Conservation (phyloP, 2,888 invertebrate genomes). For the Bibio marci region DNA sequence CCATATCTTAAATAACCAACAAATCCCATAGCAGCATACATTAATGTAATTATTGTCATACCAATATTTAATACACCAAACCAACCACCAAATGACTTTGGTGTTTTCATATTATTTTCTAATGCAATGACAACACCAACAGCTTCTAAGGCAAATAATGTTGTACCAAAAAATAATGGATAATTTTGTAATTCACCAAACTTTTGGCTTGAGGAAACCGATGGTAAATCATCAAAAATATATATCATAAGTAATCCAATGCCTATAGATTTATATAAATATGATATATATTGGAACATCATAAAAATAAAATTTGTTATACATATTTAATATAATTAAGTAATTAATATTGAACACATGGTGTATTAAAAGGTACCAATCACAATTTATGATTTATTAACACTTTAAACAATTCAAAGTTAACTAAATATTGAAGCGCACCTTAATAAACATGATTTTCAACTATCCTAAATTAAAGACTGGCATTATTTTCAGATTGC, state of each 20-base stretch:
- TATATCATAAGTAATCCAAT: conserved; percentile 59
- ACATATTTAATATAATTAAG: no score
- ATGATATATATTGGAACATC: conserved; percentile 55
- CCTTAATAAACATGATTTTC: no score
- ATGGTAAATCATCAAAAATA: conserved; percentile 40
- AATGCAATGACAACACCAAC: conserved; percentile 71
- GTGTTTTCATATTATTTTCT: conserved; percentile 88
- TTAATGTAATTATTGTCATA: conserved; percentile 61
- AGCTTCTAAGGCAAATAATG: conserved; percentile 75
- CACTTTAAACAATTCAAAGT: no score
- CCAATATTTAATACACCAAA: conserved; percentile 72
- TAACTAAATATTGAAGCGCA: no score
- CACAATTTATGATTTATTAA: no score
- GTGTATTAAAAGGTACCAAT: no score
- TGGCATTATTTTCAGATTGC: no score
- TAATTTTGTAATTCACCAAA: conserved; percentile 36
- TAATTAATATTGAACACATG: no score
- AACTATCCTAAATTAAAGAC: no score
- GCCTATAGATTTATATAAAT: conserved; percentile 26
- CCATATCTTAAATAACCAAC: conserved; percentile 86
- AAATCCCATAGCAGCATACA: conserved; percentile 82
- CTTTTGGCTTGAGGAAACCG: conserved; percentile 30
- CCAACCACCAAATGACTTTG: conserved; percentile 58
- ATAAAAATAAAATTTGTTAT: conserved; percentile 71
- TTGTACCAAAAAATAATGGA: conserved; percentile 77